Conservation (phyloP, 2,888 invertebrate species). For the Hyposoter didymator region DNA sequence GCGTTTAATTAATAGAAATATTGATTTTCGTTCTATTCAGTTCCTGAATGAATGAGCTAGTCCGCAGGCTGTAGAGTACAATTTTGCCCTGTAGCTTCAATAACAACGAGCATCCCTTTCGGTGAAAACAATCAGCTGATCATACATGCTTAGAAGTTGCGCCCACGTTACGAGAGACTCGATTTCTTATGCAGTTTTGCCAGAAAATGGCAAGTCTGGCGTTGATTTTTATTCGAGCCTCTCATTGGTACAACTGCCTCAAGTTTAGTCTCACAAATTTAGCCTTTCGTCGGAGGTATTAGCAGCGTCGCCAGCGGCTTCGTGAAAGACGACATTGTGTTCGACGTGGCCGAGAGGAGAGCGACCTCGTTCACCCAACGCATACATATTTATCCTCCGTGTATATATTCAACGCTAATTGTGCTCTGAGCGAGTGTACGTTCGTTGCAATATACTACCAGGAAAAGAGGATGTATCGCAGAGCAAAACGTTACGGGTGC, state of each 20-base stretch:
- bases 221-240: not conserved
- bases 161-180: not conserved
- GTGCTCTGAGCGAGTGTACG: slow-evolving; percentile 29
- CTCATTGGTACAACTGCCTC: slow-evolving; percentile 39
- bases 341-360: slow-evolving; percentile 69
- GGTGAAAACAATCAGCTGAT: not conserved
- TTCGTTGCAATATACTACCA: slow-evolving; percentile 23
- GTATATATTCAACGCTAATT: slow-evolving; percentile 41
- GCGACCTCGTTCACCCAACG: slow-evolving; percentile 71
- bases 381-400: slow-evolving; percentile 34
- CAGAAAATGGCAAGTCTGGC: slow-evolving; percentile 3
- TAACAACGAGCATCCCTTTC: not conserved
- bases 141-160: not conserved
- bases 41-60: not conserved
- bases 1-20: not conserved
- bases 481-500: slow-evolving; percentile 25
- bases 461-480: slow-evolving; percentile 43
- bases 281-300: slow-evolving; percentile 74
- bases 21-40: not conserved
- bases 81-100: not conserved
- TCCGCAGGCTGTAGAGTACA: not conserved
- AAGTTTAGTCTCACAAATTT: slow-evolving; percentile 56
- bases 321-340: slow-evolving; percentile 78
- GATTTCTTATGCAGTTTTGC: not conserved
- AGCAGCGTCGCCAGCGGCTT: slow-evolving; percentile 74